Evolutionary conservation across 2,113 vertebrate genomes (phyloP), one percentile per base, ranked within the genome.

Genomic region (Malaclemys terrapin): DNA sequence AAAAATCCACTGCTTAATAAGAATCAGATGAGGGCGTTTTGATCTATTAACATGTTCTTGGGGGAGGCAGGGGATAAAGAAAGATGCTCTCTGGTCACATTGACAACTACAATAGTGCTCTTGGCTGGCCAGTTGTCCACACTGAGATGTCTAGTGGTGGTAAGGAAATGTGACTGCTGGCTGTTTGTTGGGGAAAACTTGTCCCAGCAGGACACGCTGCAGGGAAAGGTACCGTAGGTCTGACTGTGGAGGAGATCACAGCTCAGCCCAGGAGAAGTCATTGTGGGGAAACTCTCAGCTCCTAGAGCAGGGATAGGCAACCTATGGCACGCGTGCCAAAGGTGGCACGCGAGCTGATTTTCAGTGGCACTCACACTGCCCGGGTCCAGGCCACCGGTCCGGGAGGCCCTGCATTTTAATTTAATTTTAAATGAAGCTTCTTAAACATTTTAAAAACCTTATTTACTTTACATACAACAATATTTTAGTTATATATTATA

Each of bases 1-100:
- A 6, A 92, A 95, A 96, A 94, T 69, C 53, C 79, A 96, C 88
- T n/a, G 87, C 91, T 84, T 69, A 47, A 87, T 92, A 75, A 75
- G 83, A 88, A n/a, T 19, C 65, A 29, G 53, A 35, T 82, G 79
- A 47, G 59, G 8, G 22, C 2, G 20, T 45, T 97, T 84, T 84
- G 83, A 84, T 91, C 69, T 93, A 47, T 47, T 50, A 65, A 83
- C 42, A 47, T n/a, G 75, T 93, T 91, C 81, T 81, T 82, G 85
- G 69, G 53, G 50, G 57, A 76, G 13, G 49, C 27, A 57, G 35
- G 91, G 3, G 38, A 85, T 89, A 95, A 94, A 96, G 81, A 93
- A 87, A 95, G 89, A 47, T 54, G 52, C n/a, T 76, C 10, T 53
- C 85, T 91, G 85, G 92, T 65, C 89, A 96, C 94, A 93, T 1